phyloP scores from a whole-genome alignment of 1,140 invertebrate species.

The Anadara kagoshimensis region DNA sequence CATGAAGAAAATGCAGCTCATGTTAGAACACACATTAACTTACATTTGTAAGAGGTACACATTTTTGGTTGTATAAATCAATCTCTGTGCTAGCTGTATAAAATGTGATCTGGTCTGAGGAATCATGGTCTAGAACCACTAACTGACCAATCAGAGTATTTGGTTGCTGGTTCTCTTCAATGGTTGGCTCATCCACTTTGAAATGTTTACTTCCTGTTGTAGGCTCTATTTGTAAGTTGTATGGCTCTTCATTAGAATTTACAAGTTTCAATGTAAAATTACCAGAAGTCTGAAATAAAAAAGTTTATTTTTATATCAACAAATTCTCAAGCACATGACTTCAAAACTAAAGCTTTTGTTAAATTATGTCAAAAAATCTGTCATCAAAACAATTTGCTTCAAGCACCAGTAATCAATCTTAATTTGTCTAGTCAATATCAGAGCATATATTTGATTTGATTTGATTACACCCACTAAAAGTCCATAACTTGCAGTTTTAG shows the following conservation, averaged over 20 bases:
- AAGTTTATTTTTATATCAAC: neutral
- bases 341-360: neutral
- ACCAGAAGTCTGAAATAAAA: constrained; percentile 34
- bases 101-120: constrained; percentile 44
- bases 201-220: constrained; percentile 26
- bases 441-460: too few species aligned
- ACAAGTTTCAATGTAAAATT: constrained; percentile 35
- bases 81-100: constrained; percentile 28
- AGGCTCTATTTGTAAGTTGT: constrained; percentile 21
- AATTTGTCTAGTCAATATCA: too few species aligned
- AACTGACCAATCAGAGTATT: constrained; percentile 51
- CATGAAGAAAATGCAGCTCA: too few species aligned
- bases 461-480: too few species aligned
- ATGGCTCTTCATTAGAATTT: constrained; percentile 49
- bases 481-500: too few species aligned
- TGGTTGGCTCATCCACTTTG: constrained; percentile 41
- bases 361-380: too few species aligned
- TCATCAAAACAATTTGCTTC: too few species aligned
- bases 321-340: neutral
- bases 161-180: constrained; percentile 42
- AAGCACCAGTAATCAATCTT: too few species aligned
- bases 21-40: neutral
- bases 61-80: constrained; percentile 32
- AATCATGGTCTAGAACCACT: constrained; percentile 44
- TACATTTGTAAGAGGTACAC: constrained; percentile 45